Base-by-base conservation (phyloP, 2,113 vertebrate species). In the Cyanoderma ruficeps region DNA sequence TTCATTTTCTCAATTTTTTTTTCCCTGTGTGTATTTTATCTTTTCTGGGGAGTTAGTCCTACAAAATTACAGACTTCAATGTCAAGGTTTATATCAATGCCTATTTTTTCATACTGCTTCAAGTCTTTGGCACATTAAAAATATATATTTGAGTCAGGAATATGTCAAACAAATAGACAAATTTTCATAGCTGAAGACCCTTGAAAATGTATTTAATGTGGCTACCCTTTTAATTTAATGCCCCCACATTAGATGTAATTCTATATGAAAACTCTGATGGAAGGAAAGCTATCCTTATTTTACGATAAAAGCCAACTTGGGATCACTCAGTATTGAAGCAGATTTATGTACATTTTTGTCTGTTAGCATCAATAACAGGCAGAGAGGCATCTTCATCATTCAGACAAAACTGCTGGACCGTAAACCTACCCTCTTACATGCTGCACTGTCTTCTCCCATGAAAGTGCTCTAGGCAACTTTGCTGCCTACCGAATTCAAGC, bases 381-480 rank as follows among this genome's bases (percentile, higher is more conserved):
- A 96, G 93, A 83, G 23, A 24, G 76, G 95, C 89, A 96, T 92
- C 94, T 95, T 78, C 90, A 95, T 92, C 78, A 71, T 74, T 57
- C 83, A 85, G 89, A 97, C 93, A 93, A 87, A 95, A 86, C 57
- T 44, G 84, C 75, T 53, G 72, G 93, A 93, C 77, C 13, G 23
- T 70, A 90, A 97, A 77, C 47, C 81, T 70, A 70, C 57, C 80
- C 95, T 77, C 86, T 95, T 81, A 64, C 10, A 94, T 21, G 59
- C 60, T 91, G 41, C 0, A 1, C 65, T 81, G 76, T 56, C 75
- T 81, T 76, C 76, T 81, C 87, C 83, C 35, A 28, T 31, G 39
- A 90, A 98, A 97, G 77, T 89, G 96, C 96, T 96, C 74, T 64
- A 65, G 96, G 94, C 91, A 70, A 94, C 87, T 95, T 76, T 61